A percentile compares a stretch with the other conserved stretches of the same genome.
phyloP scores from a whole-genome alignment of 2,797 vertebrate species.

The Acrocephalus scirpaceus region DNA sequence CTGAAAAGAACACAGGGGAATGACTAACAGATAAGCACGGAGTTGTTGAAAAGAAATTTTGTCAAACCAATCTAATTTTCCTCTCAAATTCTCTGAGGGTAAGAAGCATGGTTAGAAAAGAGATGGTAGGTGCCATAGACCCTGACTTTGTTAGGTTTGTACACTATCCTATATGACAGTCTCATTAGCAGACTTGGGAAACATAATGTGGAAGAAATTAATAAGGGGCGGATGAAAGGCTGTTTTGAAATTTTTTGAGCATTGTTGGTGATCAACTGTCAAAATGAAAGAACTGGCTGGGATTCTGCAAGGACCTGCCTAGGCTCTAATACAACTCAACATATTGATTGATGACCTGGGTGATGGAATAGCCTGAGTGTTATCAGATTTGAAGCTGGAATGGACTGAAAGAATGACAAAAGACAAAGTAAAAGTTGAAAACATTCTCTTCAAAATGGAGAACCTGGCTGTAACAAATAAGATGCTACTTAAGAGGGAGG shows the following conservation, averaged over 20 bases:
- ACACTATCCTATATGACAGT: not conserved
- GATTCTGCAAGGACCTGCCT: not conserved
- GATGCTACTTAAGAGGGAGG: not conserved
- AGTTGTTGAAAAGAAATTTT: not conserved
- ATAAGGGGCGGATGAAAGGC: not conserved
- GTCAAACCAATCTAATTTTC: not conserved
- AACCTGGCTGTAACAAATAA: not conserved
- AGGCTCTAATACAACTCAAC: not conserved
- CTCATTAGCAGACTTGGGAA: not conserved
- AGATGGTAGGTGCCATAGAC: not conserved
- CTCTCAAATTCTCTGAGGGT: not conserved
- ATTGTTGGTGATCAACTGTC: not conserved
- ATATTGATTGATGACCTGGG: not conserved
- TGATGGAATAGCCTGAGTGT: not conserved
- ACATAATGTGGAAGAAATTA: not conserved
- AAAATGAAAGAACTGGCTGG: not conserved
- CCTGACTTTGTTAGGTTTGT: not conserved
- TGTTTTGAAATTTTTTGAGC: not conserved
- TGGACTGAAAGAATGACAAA: not conserved
- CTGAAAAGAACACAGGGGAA: not conserved
- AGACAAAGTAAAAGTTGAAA: not conserved
- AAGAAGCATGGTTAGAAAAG: not conserved
- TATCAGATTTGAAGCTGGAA: not conserved
- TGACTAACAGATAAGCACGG: not conserved
- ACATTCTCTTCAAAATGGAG: not conserved